phyloP scores from a whole-genome alignment of 2,113 vertebrate genomes.

The Hyperopisus bebe region DNA sequence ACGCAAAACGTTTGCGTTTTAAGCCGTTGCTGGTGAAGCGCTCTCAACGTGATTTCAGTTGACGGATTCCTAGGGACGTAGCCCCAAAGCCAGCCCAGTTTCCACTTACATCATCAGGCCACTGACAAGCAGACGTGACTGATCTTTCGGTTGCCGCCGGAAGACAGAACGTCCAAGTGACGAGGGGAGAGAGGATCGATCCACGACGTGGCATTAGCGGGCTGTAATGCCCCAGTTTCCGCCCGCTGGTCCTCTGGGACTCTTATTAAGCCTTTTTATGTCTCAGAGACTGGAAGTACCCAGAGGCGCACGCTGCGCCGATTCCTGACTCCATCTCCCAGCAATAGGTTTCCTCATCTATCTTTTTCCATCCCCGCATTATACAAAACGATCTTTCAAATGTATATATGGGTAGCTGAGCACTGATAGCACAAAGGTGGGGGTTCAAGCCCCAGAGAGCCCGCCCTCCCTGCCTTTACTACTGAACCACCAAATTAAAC shows the following conservation, averaged over 20 bases:
- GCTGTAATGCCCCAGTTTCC: neutral
- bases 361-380: neutral
- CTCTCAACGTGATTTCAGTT: neutral
- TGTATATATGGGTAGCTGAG: neutral
- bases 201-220: neutral
- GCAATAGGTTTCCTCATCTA: neutral
- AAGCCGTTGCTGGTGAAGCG: neutral
- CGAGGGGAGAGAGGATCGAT: slow-evolving; percentile 10
- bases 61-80: neutral
- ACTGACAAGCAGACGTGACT: neutral
- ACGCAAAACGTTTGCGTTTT: no score
- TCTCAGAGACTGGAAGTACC: neutral
- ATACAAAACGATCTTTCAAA: neutral
- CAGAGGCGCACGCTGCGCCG: neutral
- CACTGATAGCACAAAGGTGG: neutral
- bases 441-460: neutral
- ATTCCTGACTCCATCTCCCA: neutral
- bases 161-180: neutral
- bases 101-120: neutral
- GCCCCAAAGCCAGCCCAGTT: neutral
- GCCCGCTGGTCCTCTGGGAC: neutral
- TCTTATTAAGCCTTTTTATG: slow-evolving; percentile 4
- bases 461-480: neutral
- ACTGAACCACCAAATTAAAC: neutral
- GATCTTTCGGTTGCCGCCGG: neutral